Conservation (phyloP, 2,888 invertebrate species). For the Cataglyphis rosenhaueri region DNA sequence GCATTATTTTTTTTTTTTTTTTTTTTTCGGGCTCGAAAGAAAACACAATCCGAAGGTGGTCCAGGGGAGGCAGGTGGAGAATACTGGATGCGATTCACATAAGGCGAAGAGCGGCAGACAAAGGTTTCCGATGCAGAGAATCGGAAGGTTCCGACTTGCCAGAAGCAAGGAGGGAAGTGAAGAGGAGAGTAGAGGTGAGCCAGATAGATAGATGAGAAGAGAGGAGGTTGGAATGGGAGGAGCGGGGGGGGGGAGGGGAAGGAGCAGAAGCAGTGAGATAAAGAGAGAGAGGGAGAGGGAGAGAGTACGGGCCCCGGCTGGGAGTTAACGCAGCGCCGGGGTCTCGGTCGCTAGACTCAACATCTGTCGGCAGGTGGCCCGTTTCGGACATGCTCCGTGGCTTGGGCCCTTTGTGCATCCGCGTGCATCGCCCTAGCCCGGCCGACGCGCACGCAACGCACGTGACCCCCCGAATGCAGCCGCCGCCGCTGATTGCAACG, state of each 20-base stretch:
- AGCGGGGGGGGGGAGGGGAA: neutral
- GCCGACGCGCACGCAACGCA: slow-evolving; percentile 73
- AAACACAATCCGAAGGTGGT: slow-evolving; percentile 59
- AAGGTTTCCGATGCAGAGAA: slow-evolving; percentile 64
- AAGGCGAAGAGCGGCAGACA: slow-evolving; percentile 62
- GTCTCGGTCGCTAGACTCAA: slow-evolving; percentile 77
- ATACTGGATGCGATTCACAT: slow-evolving; percentile 66
- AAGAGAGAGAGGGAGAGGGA: neutral
- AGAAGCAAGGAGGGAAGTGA: neutral
- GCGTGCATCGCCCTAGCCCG: slow-evolving; percentile 76
- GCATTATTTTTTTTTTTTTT: slow-evolving; percentile 5
- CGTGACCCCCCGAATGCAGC: slow-evolving; percentile 71
- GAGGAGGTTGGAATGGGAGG: neutral
- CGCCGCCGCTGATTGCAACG: slow-evolving; percentile 60
- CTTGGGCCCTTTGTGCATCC: slow-evolving; percentile 77
- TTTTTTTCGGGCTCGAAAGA: slow-evolving; percentile 8
- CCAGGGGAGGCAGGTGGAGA: slow-evolving; percentile 65
- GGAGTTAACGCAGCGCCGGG: slow-evolving; percentile 68
- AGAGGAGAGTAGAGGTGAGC: slow-evolving; percentile 3
- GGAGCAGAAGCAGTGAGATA: neutral
- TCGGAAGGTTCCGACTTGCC: slow-evolving; percentile 55
- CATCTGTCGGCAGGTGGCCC: slow-evolving; percentile 84
- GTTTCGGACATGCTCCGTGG: slow-evolving; percentile 75
- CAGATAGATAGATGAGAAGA: slow-evolving; percentile 33
- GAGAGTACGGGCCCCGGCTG: slow-evolving; percentile 48